These are phyloP conservation scores for Erpornis zantholeuca DNA, from an alignment of 2,113 vertebrate species.

Conservation along the genomic window DNA sequence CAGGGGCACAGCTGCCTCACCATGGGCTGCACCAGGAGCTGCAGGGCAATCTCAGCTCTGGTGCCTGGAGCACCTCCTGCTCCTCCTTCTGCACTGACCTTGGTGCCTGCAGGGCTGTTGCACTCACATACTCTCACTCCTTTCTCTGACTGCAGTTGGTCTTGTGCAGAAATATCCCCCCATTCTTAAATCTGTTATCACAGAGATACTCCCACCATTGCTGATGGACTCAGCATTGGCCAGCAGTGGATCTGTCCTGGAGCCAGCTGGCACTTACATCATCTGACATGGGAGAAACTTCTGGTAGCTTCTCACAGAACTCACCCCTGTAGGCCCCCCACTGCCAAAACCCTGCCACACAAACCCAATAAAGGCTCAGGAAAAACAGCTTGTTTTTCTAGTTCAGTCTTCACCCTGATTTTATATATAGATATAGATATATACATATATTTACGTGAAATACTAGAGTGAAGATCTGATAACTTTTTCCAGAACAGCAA, in stretches of 20 bases:
- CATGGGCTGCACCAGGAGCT: fast-evolving
- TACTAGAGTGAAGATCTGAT: neutral
- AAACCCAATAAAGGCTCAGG: neutral
- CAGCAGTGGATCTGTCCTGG: neutral
- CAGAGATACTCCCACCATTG: neutral
- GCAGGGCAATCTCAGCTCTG: neutral
- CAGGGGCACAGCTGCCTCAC: neutral
- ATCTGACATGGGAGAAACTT: neutral
- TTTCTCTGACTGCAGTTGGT: neutral
- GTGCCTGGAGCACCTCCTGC: fast-evolving
- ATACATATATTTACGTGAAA: neutral
- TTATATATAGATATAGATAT: neutral
- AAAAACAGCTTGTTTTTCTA: neutral
- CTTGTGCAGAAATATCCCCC: neutral
- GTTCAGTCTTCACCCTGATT: neutral
- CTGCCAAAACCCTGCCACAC: neutral
- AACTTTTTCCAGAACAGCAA: neutral
- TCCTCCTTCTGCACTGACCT: neutral
- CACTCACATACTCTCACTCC: neutral
- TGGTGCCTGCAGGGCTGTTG: neutral
- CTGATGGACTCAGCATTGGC: neutral
- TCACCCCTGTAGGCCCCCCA: neutral
- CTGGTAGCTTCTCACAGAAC: neutral
- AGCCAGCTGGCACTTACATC: neutral
- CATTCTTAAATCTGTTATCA: neutral